Base-by-base conservation (phyloP, 2,888 invertebrate species). In the Drosophila leonis region DNA sequence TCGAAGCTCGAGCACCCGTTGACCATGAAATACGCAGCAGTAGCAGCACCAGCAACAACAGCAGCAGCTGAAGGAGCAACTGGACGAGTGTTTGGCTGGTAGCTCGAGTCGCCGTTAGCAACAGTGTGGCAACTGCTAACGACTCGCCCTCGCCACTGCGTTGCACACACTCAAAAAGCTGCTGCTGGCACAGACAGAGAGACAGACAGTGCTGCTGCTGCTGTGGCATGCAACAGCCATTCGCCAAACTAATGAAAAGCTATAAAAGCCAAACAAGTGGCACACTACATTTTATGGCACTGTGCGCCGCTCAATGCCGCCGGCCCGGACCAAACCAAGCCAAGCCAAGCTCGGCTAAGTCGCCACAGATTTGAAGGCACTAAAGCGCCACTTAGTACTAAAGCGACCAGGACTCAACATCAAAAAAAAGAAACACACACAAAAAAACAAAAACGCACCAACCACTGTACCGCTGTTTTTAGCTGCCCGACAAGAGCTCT, bases 301-400 rank as follows among this genome's bases (percentile, higher is more conserved):
- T 71, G 62, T 6, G 48, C 42, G n/a, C 31, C 18, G 65, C 66
- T 77, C 68, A 72, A 65, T 68, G 72, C 72, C 78, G 51, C 18
- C 69, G 71, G 60, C 18, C 18, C 13, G 33, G 33, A 12, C 56
- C 31, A 12, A 9, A 15, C 29, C 51, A 15, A 24, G 29, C 13
- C 27, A 5, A 15, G 27, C 27, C 46, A n/a, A 29, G 48, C 48
- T 31, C 33, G 37, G n/a, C 27, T 39, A 69, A 78, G 69, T 60
- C 55, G 69, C 78, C 73, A 63, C 85, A 89, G 90, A 84, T 84
- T 84, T 89, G 65, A 72, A 84, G 88, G 85, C 77, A 82, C 90
- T 84, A 87, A 84, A 84, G 84, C 90, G 83, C 64, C 88, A 84
- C 84, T 90, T 85, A 84, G 75, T 80, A 82, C 86, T 88, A 90